phyloP scores from a whole-genome alignment of 2,113 vertebrate species.

The Amphiprion ocellaris region DNA sequence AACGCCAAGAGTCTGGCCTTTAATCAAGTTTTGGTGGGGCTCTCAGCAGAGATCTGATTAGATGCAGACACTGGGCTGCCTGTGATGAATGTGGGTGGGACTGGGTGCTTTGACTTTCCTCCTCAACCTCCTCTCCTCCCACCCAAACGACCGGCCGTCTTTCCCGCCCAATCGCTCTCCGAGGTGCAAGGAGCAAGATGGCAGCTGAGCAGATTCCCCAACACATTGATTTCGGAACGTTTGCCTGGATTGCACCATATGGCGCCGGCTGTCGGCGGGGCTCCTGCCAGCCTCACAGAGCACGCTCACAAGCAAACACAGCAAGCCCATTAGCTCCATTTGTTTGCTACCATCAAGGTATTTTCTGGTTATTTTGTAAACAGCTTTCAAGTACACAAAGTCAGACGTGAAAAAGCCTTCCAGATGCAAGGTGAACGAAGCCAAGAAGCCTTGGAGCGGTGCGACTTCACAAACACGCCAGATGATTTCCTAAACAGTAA shows the following conservation, averaged over 20 bases:
- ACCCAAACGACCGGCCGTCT: neutral
- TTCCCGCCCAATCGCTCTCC: conserved; percentile 43
- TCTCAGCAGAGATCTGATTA: conserved; percentile 82
- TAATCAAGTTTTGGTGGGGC: conserved; percentile 82
- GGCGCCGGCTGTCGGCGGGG: conserved; percentile 56
- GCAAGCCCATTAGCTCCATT: conserved; percentile 34
- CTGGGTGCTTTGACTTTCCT: conserved; percentile 31
- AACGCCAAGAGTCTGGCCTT: conserved; percentile 75
- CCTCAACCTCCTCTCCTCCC: neutral
- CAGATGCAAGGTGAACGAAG: too few relatives aligned
- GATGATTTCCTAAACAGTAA: too few relatives aligned
- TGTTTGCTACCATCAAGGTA: conserved; percentile 2
- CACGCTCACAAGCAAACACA: conserved; percentile 31
- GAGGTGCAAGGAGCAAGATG: conserved; percentile 58
- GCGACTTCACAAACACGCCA: too few relatives aligned
- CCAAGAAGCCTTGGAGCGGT: too few relatives aligned
- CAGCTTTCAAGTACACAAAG: too few relatives aligned
- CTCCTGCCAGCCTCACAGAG: conserved; percentile 40
- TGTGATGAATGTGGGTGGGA: conserved; percentile 76
- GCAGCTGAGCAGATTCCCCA: conserved; percentile 67
- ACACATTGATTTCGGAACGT: conserved; percentile 68
- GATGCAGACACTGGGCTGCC: conserved; percentile 68
- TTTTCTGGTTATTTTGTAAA: neutral
- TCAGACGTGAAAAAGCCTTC: too few relatives aligned
- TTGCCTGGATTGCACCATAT: conserved; percentile 68